A percentile compares a stretch with the other conserved stretches of the same genome.
phyloP scores from a whole-genome alignment of 2,113 vertebrate species.

The Eulemur macaco region DNA sequence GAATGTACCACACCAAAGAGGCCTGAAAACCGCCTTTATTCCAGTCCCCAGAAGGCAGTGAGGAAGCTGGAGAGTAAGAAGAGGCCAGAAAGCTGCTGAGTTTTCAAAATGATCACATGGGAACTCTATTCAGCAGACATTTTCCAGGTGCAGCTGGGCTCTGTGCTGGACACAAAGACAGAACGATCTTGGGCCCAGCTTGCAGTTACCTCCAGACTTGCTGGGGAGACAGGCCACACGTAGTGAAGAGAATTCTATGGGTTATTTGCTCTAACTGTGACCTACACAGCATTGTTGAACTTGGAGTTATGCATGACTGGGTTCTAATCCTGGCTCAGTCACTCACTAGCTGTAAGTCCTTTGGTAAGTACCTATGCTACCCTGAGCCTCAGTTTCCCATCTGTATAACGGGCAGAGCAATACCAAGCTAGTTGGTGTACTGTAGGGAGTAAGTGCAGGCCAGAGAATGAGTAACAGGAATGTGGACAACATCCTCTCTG shows the following conservation, averaged over 20 bases:
- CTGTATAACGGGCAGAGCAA: background rate
- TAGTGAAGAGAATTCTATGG: background rate
- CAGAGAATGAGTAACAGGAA: background rate
- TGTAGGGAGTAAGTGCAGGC: background rate
- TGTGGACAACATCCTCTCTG: background rate
- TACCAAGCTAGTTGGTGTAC: background rate
- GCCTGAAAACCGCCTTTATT: conserved; percentile 36
- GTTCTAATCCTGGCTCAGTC: background rate
- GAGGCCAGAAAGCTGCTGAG: background rate
- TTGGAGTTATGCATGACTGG: background rate
- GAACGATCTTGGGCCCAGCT: background rate
- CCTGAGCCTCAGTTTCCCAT: background rate
- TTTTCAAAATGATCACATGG: background rate
- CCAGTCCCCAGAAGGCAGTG: background rate
- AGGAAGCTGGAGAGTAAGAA: background rate
- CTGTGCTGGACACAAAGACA: background rate
- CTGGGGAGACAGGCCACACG: background rate
- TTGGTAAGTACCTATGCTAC: background rate
- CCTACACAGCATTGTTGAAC: too few species aligned
- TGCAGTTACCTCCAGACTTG: background rate
- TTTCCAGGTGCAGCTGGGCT: background rate
- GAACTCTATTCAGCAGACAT: background rate
- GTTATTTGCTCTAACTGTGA: background rate
- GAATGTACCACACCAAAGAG: background rate
- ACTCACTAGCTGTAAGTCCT: background rate